Evolutionary conservation across 2,797 vertebrate genomes (phyloP).

Genomic region (Heliangelus exortis): DNA sequence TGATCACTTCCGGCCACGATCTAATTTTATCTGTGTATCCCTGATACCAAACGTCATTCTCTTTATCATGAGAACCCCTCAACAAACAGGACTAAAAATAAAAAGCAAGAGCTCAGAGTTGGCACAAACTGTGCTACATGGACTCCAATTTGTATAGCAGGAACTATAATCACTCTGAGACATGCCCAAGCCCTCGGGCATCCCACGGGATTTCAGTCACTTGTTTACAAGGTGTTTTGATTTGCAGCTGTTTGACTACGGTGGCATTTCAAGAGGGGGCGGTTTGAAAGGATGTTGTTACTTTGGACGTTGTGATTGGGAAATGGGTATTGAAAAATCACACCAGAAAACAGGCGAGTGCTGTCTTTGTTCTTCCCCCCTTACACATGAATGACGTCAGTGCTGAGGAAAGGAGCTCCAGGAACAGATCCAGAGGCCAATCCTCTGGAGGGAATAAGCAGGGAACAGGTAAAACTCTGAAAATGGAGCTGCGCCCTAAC

Average conservation of each 20-base stretch:
- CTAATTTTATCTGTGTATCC: conserved; percentile 51
- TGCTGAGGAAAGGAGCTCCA: conserved; percentile 17
- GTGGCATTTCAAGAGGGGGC: conserved; percentile 57
- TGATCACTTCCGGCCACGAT: conserved; percentile 25
- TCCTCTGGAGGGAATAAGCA: background rate
- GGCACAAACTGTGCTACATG: conserved; percentile 60
- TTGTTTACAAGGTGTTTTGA: conserved; percentile 74
- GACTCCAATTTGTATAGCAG: conserved; percentile 72
- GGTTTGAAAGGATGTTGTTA: conserved; percentile 70
- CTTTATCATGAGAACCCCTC: conserved; percentile 48
- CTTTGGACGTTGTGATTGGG: conserved; percentile 55
- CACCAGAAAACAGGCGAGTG: background rate
- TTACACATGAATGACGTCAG: conserved; percentile 10
- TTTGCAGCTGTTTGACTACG: conserved; percentile 71
- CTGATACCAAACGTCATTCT: conserved; percentile 5
- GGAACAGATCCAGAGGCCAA: background rate
- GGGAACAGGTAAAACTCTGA: background rate
- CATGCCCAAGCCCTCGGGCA: conserved; percentile 67
- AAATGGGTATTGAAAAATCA: conserved; percentile 66
- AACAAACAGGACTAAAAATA: conserved; percentile 69
- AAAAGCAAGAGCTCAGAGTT: conserved; percentile 16
- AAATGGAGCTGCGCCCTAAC: background rate
- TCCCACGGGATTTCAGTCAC: conserved; percentile 73
- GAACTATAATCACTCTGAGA: conserved; percentile 71
- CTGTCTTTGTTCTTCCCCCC: conserved; percentile 44